phyloP scores from a whole-genome alignment of 2,888 invertebrate genomes.

The Patella ulyssiponensis region DNA sequence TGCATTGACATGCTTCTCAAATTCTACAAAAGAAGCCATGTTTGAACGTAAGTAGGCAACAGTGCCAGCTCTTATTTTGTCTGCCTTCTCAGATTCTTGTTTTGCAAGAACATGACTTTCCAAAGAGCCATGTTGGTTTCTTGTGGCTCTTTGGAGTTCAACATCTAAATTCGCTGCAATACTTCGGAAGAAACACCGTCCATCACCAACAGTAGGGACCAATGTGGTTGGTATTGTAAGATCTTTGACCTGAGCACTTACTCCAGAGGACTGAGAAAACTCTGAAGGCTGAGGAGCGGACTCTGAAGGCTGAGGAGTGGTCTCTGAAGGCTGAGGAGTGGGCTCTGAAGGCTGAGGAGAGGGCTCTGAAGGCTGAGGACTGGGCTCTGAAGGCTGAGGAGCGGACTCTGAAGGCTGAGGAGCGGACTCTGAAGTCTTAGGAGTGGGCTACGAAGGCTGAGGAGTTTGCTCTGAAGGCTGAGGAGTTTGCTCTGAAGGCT shows the following conservation, averaged over 20 bases:
- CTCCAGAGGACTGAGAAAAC: no score
- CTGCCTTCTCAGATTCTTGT: neutral
- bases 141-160: neutral
- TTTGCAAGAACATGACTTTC: neutral
- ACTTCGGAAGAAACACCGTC: conserved; percentile 3
- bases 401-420: no score
- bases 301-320: neutral
- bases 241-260: no score
- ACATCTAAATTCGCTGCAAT: neutral
- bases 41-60: neutral
- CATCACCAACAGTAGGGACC: neutral
- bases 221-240: neutral
- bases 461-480: neutral
- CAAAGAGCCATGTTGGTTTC: neutral
- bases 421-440: no score
- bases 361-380: neutral
- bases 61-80: neutral
- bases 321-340: neutral
- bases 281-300: no score
- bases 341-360: neutral
- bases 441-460: neutral
- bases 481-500: neutral
- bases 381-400: neutral
- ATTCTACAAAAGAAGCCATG: neutral
- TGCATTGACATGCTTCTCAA: neutral